Percentiles rank a stretch among this genome's conserved stretches.
Conservation (phyloP, 2,797 vertebrate genomes). For the Hyperoplus lanceolatus region DNA sequence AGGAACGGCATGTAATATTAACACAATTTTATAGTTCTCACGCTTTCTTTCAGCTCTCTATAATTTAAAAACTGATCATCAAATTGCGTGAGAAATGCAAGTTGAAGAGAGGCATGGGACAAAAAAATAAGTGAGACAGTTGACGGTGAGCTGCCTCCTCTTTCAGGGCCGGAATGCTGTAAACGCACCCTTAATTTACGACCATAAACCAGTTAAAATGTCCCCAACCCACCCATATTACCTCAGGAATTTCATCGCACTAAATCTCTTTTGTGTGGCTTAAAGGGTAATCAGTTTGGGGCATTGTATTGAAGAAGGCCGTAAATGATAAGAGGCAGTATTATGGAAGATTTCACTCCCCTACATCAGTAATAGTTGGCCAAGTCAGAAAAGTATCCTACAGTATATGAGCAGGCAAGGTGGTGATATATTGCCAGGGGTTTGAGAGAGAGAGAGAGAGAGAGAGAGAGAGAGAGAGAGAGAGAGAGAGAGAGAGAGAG, state of each 20-base stretch:
- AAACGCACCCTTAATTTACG: constrained; percentile 43
- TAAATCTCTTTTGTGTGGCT: constrained; percentile 56
- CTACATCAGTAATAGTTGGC: constrained; percentile 39
- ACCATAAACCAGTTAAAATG: constrained; percentile 57
- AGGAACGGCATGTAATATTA: neutral
- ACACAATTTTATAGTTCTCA: neutral
- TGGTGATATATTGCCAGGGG: constrained; percentile 34
- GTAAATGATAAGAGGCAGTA: constrained; percentile 67
- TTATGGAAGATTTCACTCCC: constrained; percentile 45
- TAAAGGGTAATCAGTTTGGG: constrained; percentile 58
- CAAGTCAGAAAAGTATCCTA: constrained; percentile 29
- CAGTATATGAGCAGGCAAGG: constrained; percentile 11
- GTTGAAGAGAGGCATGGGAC: neutral
- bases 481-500: neutral
- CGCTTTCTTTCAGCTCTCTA: neutral
- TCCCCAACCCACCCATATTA: constrained; percentile 38
- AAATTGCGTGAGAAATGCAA: neutral
- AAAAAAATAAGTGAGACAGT: constrained; percentile 19
- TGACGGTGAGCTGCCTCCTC: constrained; percentile 7
- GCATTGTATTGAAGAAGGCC: constrained; percentile 58
- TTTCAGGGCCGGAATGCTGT: constrained; percentile 38
- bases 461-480: constrained; percentile 3
- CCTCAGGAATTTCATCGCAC: constrained; percentile 51
- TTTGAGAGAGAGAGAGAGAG: constrained; percentile 22
- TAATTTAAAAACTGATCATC: neutral